These are phyloP conservation scores for Zoanthus gigantus DNA, from an alignment of 92 coral and sea anemone genomes.

Conservation along the genomic window DNA sequence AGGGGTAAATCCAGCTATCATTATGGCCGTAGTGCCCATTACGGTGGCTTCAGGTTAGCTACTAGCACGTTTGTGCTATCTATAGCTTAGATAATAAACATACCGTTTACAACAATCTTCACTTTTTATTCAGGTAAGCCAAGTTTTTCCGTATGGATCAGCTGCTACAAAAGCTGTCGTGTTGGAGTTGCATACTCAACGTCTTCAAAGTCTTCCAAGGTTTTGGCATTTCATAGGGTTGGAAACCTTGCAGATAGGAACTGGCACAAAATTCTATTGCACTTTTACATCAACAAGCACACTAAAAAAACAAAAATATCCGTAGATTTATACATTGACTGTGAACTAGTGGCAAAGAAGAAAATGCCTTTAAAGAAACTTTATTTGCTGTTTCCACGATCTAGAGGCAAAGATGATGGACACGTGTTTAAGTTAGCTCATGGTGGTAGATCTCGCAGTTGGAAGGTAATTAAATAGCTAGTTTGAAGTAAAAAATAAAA, in stretches of 20 bases:
- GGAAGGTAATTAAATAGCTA: conserved; percentile 6
- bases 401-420: conserved; percentile 43
- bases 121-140: conserved; percentile 56
- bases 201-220: conserved; percentile 49
- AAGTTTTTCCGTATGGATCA: conserved; percentile 76
- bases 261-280: conserved; percentile 89
- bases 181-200: conserved; percentile 76
- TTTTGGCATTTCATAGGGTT: conserved; percentile 65
- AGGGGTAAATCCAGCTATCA: too few species aligned
- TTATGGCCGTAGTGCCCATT: too few species aligned
- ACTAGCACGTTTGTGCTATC: too few species aligned
- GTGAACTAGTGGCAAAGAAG: conserved; percentile 71
- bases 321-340: conserved; percentile 78
- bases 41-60: too few species aligned
- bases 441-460: conserved; percentile 39
- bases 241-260: conserved; percentile 73
- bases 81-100: neutral
- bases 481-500: neutral
- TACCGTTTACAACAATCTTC: neutral
- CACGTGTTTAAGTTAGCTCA: conserved; percentile 76
- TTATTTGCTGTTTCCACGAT: conserved; percentile 64
- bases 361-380: conserved; percentile 53
- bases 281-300: conserved; percentile 62
- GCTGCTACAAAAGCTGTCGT: conserved; percentile 80
- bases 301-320: conserved; percentile 51